These are phyloP conservation scores for Jaculus jaculus DNA, from an alignment of 2,113 vertebrate genomes.

Conservation along the genomic window DNA sequence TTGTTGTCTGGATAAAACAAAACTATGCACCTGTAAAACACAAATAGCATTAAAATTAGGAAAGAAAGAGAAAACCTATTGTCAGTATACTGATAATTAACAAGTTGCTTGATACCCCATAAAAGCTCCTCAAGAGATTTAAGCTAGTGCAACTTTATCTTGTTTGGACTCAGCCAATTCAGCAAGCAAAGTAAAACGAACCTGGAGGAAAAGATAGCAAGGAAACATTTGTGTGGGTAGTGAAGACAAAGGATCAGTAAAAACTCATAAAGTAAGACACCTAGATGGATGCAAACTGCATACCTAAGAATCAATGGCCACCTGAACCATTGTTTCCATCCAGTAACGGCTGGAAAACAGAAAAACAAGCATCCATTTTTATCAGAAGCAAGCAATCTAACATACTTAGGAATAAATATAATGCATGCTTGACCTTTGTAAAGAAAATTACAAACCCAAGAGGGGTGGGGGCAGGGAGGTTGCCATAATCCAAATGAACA, in stretches of 20 bases:
- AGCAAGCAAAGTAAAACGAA: not conserved
- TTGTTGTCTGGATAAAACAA: not conserved
- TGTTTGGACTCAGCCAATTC: not conserved
- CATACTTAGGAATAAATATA: constrained; percentile 28
- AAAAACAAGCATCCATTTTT: not conserved
- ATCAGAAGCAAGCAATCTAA: constrained; percentile 33
- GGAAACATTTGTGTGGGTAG: not conserved
- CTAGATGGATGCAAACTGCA: not conserved
- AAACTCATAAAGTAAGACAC: not conserved
- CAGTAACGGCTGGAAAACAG: not conserved
- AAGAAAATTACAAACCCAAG: not conserved
- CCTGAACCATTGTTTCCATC: not conserved
- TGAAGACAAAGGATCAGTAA: not conserved
- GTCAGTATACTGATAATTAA: not conserved
- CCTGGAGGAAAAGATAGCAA: not conserved
- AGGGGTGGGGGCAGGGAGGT: not conserved
- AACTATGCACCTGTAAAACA: not conserved
- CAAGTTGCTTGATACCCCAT: not conserved
- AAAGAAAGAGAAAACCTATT: not conserved
- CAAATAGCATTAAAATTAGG: not conserved
- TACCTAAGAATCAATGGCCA: not conserved
- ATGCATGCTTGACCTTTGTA: constrained; percentile 31
- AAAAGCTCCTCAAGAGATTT: not conserved
- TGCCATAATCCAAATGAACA: not conserved
- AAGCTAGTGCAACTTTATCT: not conserved